Base-by-base conservation (phyloP, 2,113 vertebrate species). In the Tretioscincus oriximinensis region DNA sequence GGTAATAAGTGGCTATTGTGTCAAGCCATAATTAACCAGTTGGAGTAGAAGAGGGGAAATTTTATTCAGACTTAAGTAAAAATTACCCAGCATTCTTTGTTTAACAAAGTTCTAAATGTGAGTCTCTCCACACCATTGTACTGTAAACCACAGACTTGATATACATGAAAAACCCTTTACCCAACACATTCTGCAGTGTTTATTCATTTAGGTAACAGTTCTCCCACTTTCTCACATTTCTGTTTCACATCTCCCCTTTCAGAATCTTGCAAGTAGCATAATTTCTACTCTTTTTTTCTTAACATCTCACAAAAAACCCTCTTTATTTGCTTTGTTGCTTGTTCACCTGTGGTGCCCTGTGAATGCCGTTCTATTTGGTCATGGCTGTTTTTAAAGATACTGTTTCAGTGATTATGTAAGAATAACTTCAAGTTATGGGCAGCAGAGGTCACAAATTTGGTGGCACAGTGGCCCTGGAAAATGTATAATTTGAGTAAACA, bases 201-300 rank as follows among this genome's bases (percentile, higher is more conserved):
- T 84, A 51, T 80, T 31, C 61, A 24, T 77, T 81, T 65, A 14
- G 60, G 73, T 75, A 85, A 79, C n/a, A 49, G 61, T 68, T 88
- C 86, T 14, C 41, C 78, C 24, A 54, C 88, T 78, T 76, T 85
- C 75, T 84, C 71, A 2, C 70, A 85, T 77, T 64, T 80, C 51
- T 77, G 51, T 35, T 47, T 83, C 20, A 0, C 61, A 76, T 28
- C 45, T 73, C 72, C 47, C 0, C 0, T 72, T 80, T 41, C 16
- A 51, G 66, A 65, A 22, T 83, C 20, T 81, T 83, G 31, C 6
- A 1, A 20, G 24, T 8, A 49, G 7, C 2, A 1, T 45, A 24
- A 9, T 29, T 81, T 77, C 78, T 54, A 0, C 28, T 68, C 10
- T 66, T 2, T 31, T 41, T 73, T 26, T 80, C 18, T 81, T 16